Evolutionary conservation across 2,888 invertebrate genomes (phyloP).

Genomic region (Crossocerus cetratus): DNA sequence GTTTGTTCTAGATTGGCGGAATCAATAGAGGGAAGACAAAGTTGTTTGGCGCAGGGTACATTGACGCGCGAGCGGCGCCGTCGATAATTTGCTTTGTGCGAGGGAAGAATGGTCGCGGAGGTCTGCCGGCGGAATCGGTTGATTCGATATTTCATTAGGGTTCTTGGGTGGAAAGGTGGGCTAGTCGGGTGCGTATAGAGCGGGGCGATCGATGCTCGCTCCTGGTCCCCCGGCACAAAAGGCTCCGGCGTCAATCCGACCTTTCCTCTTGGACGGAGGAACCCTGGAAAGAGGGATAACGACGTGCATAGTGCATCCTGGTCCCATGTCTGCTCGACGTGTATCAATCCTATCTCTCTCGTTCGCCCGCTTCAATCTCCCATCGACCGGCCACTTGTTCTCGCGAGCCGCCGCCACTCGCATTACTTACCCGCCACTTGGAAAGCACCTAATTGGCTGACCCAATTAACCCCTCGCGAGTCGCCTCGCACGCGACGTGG

Average conservation of each 20-base stretch:
- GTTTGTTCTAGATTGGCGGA: conserved; percentile 6
- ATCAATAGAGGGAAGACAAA: neutral
- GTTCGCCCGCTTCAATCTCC: too few relatives aligned
- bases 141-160: neutral
- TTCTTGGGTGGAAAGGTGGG: neutral
- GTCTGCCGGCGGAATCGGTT: neutral
- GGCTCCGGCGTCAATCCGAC: conserved; percentile 8
- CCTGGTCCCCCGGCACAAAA: conserved; percentile 21
- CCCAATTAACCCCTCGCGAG: too few relatives aligned
- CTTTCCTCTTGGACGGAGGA: conserved; percentile 28
- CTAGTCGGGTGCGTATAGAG: neutral
- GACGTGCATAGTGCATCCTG: conserved; percentile 13
- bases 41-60: neutral
- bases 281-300: conserved; percentile 9
- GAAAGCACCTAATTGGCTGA: too few relatives aligned
- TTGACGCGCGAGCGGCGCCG: neutral
- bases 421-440: too few relatives aligned
- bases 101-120: neutral
- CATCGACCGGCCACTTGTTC: too few relatives aligned
- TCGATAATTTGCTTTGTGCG: too few relatives aligned
- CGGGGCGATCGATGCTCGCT: neutral
- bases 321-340: neutral
- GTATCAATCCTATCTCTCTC: neutral
- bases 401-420: too few relatives aligned
- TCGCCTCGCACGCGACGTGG: too few relatives aligned